Percentiles rank a stretch among this genome's conserved stretches.
These are phyloP conservation scores for Lacerta bilineata DNA, from an alignment of 2,797 vertebrate genomes.

Conservation along the genomic window DNA sequence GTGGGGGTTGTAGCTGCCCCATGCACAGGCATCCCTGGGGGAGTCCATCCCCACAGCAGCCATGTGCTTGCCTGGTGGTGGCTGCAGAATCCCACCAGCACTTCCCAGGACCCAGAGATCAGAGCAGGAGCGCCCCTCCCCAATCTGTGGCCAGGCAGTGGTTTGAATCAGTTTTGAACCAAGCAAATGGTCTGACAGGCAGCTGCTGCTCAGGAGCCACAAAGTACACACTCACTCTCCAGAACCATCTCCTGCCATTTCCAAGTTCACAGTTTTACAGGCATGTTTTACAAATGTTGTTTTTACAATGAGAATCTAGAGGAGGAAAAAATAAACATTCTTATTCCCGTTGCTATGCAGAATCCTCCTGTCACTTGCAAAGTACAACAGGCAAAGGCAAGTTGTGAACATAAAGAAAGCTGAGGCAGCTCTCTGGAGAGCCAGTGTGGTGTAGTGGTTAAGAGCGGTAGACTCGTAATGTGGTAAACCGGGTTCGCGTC, in stretches of 20 bases:
- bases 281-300: constrained; percentile 33
- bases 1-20: too few species aligned
- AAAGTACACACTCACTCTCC: background rate
- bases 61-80: background rate
- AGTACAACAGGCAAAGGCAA: constrained; percentile 30
- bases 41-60: background rate
- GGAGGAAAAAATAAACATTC: constrained; percentile 19
- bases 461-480: too few species aligned
- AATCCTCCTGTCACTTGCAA: constrained; percentile 16
- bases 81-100: background rate
- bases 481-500: too few species aligned
- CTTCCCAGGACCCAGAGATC: background rate
- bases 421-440: background rate
- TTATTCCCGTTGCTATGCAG: background rate
- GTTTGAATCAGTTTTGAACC: background rate
- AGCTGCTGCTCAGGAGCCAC: constrained; percentile 27
- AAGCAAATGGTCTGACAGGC: background rate
- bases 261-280: constrained; percentile 45
- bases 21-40: background rate
- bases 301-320: constrained; percentile 2
- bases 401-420: constrained; percentile 29
- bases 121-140: background rate
- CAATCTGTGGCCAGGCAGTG: background rate
- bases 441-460: too few species aligned
- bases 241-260: constrained; percentile 46